Evolutionary conservation across 2,797 vertebrate genomes (phyloP).

Genomic region (Apogon hyalosoma): DNA sequence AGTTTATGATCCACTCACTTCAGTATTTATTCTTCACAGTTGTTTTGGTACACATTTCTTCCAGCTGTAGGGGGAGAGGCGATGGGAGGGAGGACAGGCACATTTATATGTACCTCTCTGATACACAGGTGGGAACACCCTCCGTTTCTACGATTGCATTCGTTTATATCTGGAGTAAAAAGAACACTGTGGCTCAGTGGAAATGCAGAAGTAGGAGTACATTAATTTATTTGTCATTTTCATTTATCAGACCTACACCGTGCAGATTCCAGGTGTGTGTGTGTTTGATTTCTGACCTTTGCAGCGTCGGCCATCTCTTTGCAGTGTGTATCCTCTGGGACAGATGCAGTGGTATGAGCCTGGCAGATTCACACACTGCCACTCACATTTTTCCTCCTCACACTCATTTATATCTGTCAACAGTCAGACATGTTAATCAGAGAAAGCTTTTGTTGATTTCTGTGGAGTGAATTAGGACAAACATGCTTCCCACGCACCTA

Average conservation of each 20-base stretch:
- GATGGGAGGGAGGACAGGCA: slow-evolving; percentile 68
- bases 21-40: slow-evolving; percentile 10
- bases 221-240: no score
- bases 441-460: neutral
- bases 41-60: slow-evolving; percentile 69
- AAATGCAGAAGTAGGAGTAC: no score
- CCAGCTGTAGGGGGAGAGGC: slow-evolving; percentile 68
- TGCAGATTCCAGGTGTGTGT: neutral
- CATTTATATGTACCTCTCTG: slow-evolving; percentile 72
- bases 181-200: neutral
- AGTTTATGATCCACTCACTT: neutral
- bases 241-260: no score
- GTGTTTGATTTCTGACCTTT: slow-evolving; percentile 53
- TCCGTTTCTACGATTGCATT: slow-evolving; percentile 73
- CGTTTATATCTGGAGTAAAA: slow-evolving; percentile 72
- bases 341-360: slow-evolving; percentile 77
- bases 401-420: slow-evolving; percentile 80
- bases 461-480: neutral
- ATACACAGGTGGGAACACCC: slow-evolving; percentile 80
- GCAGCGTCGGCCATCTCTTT: slow-evolving; percentile 62
- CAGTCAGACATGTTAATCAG: neutral
- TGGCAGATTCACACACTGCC: slow-evolving; percentile 77
- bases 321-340: slow-evolving; percentile 68
- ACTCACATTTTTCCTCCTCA: slow-evolving; percentile 64
- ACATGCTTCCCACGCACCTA: slow-evolving; percentile 45